Conservation (phyloP, 2,113 vertebrate genomes). For the Phyllostomus hastatus region DNA sequence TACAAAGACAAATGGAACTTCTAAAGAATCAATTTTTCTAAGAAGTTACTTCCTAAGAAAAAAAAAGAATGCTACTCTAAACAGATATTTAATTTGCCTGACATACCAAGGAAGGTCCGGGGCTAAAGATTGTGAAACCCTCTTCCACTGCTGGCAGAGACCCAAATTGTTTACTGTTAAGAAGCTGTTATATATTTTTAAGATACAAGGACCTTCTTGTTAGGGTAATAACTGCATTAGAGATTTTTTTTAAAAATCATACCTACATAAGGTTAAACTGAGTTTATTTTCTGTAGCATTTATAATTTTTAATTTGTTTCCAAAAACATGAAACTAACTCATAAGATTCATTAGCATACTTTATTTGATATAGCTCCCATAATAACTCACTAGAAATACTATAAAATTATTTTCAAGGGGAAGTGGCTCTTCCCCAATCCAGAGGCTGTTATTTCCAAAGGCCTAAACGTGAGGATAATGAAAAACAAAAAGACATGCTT, state of each 20-base stretch:
- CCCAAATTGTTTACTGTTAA: slow-evolving; percentile 14
- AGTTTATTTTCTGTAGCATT: slow-evolving; percentile 29
- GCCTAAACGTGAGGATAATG: background rate
- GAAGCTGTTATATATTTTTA: background rate
- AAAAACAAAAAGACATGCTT: background rate
- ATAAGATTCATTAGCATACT: background rate
- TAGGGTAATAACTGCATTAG: background rate
- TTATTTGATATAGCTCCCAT: background rate
- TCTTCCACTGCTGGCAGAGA: background rate
- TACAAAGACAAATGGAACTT: slow-evolving; percentile 15
- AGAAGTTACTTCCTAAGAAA: background rate
- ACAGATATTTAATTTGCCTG: slow-evolving; percentile 13
- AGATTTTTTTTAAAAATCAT: background rate
- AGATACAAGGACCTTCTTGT: background rate
- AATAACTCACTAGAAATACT: slow-evolving; percentile 5
- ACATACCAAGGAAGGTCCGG: background rate
- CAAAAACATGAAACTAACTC: background rate
- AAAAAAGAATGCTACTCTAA: background rate
- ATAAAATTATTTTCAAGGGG: background rate
- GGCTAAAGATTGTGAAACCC: background rate
- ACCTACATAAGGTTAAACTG: background rate
- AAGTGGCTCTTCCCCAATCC: background rate
- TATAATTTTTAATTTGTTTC: slow-evolving; percentile 18
- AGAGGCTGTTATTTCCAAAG: background rate
- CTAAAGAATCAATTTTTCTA: slow-evolving; percentile 32